A percentile compares a stretch with the other conserved stretches of the same genome.
Evolutionary conservation across 2,113 vertebrate genomes (phyloP).

Genomic region (Odobenus rosmarus): DNA sequence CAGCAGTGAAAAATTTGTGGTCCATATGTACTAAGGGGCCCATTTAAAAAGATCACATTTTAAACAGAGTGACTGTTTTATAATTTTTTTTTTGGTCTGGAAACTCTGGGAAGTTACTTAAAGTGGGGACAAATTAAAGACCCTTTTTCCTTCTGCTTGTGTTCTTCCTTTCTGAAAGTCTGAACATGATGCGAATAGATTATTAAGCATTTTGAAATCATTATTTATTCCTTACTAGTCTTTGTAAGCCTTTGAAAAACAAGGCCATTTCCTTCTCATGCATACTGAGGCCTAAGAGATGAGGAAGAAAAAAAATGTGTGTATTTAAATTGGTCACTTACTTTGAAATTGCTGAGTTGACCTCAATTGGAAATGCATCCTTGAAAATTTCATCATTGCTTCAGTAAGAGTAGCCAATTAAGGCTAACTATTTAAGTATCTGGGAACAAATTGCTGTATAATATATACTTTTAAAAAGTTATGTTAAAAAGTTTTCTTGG

Average conservation of each 20-base stretch:
- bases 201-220: slow-evolving; percentile 43
- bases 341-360: slow-evolving; percentile 33
- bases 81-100: neutral
- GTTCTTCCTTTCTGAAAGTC: slow-evolving; percentile 10
- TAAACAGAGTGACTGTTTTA: neutral
- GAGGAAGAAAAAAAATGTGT: neutral
- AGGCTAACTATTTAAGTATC: neutral
- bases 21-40: neutral
- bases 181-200: neutral
- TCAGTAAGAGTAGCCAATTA: neutral
- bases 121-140: neutral
- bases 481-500: neutral
- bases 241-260: neutral
- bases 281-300: neutral
- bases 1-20: neutral
- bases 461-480: neutral
- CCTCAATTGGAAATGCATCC: neutral
- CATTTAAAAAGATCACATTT: neutral
- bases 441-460: neutral
- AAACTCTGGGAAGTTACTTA: neutral
- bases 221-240: slow-evolving; percentile 33
- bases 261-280: neutral
- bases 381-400: neutral
- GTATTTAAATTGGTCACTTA: neutral
- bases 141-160: neutral